Conservation (phyloP, 1,140 invertebrate genomes). For the Heliconius melpomene region DNA sequence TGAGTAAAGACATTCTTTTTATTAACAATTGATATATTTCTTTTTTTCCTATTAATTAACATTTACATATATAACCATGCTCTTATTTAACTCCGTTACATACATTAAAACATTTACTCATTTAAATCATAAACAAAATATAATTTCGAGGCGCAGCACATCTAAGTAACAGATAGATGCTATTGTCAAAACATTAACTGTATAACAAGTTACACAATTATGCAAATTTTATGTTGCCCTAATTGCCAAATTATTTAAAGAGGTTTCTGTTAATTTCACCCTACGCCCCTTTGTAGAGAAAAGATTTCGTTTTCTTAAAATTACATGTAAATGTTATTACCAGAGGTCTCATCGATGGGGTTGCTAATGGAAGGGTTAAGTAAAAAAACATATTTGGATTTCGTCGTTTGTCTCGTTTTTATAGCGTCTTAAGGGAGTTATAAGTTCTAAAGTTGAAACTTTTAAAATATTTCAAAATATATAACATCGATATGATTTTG, state of each 20-base stretch:
- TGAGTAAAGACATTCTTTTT: too few relatives aligned
- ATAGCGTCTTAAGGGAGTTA: background rate
- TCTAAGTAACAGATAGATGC: constrained; percentile 57
- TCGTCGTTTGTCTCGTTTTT: background rate
- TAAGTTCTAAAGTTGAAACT: too few relatives aligned
- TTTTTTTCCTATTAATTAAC: too few relatives aligned
- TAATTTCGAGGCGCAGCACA: constrained; percentile 18
- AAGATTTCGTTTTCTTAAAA: constrained; percentile 69
- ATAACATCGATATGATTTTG: too few relatives aligned
- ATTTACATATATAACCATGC: too few relatives aligned
- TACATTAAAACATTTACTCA: background rate
- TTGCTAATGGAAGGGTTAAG: constrained; percentile 55
- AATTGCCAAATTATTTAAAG: constrained; percentile 80
- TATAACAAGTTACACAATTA: constrained; percentile 77
- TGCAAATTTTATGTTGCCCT: constrained; percentile 79
- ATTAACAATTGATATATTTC: too few relatives aligned
- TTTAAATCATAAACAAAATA: constrained; percentile 26
- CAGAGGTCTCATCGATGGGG: constrained; percentile 66
- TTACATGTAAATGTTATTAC: constrained; percentile 75
- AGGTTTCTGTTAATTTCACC: constrained; percentile 72
- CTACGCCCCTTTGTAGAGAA: constrained; percentile 50
- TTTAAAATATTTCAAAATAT: too few relatives aligned
- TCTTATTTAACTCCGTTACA: background rate
- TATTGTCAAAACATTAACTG: constrained; percentile 74
- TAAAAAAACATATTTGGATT: constrained; percentile 38